These are phyloP conservation scores for Galerucella pusilla DNA, from an alignment of 2,888 invertebrate genomes.

Conservation along the genomic window DNA sequence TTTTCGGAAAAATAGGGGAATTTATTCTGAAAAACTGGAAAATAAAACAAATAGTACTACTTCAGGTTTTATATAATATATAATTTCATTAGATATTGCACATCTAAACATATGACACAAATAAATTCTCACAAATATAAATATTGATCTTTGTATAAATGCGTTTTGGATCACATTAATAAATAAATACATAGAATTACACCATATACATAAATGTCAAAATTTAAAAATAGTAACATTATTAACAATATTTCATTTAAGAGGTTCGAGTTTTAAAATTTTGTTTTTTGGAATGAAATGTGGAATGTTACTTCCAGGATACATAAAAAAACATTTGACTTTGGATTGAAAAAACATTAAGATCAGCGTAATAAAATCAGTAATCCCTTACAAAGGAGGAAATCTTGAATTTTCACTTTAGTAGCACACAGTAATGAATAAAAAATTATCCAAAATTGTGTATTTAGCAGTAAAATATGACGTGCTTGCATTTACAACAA, in stretches of 20 bases:
- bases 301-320: constrained; percentile 3
- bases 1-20: too few species aligned
- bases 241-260: not conserved
- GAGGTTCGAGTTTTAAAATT: not conserved
- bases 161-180: constrained; percentile 16
- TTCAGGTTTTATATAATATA: not conserved
- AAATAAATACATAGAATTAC: constrained; percentile 28
- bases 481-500: too few species aligned
- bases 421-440: too few species aligned
- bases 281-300: not conserved
- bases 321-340: not conserved
- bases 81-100: constrained; percentile 22
- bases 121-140: constrained; percentile 8
- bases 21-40: too few species aligned
- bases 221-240: not conserved
- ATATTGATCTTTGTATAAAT: constrained; percentile 24
- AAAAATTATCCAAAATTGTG: too few species aligned
- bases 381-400: too few species aligned
- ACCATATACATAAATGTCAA: constrained; percentile 24
- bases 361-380: not conserved
- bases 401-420: too few species aligned
- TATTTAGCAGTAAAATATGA: too few species aligned
- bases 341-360: not conserved
- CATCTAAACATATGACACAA: constrained; percentile 23
- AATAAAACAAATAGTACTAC: too few species aligned